phyloP scores from a whole-genome alignment of 2,113 vertebrate species.

The Archilochus colubris region DNA sequence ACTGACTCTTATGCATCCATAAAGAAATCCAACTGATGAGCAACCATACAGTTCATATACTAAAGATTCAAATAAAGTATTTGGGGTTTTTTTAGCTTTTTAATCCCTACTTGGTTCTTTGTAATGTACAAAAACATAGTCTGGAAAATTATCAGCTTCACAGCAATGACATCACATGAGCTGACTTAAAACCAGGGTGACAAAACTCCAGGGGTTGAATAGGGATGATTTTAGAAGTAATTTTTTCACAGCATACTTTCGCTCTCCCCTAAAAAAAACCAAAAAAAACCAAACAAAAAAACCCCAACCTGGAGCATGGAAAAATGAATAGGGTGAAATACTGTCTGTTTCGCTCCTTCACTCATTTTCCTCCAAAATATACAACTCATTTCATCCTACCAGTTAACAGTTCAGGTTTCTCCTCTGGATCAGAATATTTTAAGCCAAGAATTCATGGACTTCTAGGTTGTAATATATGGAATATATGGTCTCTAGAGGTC shows the following conservation, averaged over 20 bases:
- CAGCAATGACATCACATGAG: background rate
- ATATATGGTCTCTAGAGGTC: background rate
- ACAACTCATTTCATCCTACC: background rate
- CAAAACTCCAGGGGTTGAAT: background rate
- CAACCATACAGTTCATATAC: background rate
- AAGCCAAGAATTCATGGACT: background rate
- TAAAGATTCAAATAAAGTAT: background rate
- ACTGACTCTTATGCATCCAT: background rate
- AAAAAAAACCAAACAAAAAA: background rate
- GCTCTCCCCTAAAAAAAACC: background rate
- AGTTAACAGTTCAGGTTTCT: background rate
- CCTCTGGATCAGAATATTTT: background rate
- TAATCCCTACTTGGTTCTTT: background rate
- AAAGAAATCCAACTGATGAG: background rate
- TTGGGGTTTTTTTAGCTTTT: accelerated
- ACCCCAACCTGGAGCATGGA: background rate
- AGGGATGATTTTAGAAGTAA: background rate
- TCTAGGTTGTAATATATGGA: background rate
- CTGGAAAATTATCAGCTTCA: background rate
- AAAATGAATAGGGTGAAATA: background rate
- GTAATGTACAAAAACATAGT: background rate
- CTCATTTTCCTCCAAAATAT: background rate
- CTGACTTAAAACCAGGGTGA: background rate
- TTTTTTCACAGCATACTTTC: background rate
- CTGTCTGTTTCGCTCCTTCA: background rate